Percentiles rank a stretch among this genome's conserved stretches.
Conservation (phyloP, 2,888 invertebrate genomes). For the Nesidiocoris tenuis region DNA sequence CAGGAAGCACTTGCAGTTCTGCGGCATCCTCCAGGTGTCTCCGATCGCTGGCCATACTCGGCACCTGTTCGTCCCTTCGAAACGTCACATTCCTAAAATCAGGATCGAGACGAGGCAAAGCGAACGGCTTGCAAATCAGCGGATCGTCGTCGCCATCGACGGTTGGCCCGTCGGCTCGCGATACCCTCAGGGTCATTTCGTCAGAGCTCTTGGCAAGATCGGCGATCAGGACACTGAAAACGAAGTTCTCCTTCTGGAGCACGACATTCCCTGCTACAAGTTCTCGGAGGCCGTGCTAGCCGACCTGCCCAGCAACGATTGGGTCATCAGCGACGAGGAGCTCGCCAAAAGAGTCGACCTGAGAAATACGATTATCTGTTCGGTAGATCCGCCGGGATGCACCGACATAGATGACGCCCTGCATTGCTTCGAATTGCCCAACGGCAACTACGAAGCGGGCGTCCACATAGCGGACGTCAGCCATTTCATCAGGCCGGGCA, state of each 20-base stretch:
- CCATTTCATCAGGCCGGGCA: conserved; percentile 91
- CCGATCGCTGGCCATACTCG: conserved; percentile 65
- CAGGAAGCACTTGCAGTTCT: conserved; percentile 96
- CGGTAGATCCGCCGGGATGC: conserved; percentile 97
- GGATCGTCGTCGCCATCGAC: conserved; percentile 94
- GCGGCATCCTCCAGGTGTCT: conserved; percentile 86
- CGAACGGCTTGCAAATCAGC: conserved; percentile 72
- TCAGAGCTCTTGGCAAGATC: conserved; percentile 84
- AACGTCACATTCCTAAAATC: conserved; percentile 89
- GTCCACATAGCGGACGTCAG: conserved; percentile 99
- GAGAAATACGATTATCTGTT: conserved; percentile 82
- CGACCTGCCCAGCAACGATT: conserved; percentile 86
- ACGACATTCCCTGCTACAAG: conserved; percentile 93
- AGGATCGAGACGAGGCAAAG: conserved; percentile 94
- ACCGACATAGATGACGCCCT: conserved; percentile 99
- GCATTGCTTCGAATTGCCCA: conserved; percentile 76
- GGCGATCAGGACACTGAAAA: conserved; percentile 96
- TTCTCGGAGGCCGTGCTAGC: conserved; percentile 92
- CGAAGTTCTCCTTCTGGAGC: conserved; percentile 91
- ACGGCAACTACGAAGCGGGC: conserved; percentile 76
- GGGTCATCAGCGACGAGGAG: conserved; percentile 78
- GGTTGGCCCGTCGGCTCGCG: conserved; percentile 92
- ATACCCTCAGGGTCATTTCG: conserved; percentile 94
- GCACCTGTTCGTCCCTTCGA: conserved; percentile 92
- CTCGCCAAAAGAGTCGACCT: conserved; percentile 77